Conservation (phyloP, 2,888 invertebrate species). For the Beris morrisii region DNA sequence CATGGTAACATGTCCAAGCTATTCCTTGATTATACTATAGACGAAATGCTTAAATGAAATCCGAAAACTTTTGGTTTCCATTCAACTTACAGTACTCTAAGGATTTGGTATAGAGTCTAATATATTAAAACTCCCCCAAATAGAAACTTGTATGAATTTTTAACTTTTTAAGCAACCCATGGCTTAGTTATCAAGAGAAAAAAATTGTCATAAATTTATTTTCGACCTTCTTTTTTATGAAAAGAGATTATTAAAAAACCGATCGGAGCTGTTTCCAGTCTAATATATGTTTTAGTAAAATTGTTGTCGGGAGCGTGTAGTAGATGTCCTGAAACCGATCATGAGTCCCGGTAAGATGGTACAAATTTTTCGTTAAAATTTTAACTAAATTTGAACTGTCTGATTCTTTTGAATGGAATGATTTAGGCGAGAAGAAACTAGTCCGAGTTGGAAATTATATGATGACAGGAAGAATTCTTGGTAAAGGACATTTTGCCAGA, state of each 20-base stretch:
- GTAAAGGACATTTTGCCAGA: conserved; percentile 75
- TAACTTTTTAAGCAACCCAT: conserved; percentile 12
- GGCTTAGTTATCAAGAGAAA: conserved; percentile 9
- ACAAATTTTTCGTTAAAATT: not conserved
- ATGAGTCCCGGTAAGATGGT: conserved; percentile 22
- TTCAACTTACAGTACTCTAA: too few relatives aligned
- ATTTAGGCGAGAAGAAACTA: conserved; percentile 51
- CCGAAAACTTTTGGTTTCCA: too few relatives aligned
- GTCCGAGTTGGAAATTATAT: conserved; percentile 70
- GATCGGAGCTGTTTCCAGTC: not conserved
- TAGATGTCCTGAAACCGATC: not conserved
- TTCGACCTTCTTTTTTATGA: conserved; percentile 18
- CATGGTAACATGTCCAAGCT: too few relatives aligned
- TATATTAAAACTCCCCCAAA: too few relatives aligned
- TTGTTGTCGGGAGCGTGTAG: not conserved
- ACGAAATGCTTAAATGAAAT: too few relatives aligned
- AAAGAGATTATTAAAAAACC: conserved; percentile 4
- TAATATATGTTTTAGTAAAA: not conserved
- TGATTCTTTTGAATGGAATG: not conserved
- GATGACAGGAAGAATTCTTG: conserved; percentile 69
- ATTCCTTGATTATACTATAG: too few relatives aligned
- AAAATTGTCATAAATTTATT: conserved; percentile 19
- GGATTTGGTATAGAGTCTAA: too few relatives aligned
- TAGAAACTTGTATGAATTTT: too few relatives aligned
- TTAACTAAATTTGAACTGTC: not conserved